Conservation (phyloP, 2,888 invertebrate species). For the Acronicta psi region DNA sequence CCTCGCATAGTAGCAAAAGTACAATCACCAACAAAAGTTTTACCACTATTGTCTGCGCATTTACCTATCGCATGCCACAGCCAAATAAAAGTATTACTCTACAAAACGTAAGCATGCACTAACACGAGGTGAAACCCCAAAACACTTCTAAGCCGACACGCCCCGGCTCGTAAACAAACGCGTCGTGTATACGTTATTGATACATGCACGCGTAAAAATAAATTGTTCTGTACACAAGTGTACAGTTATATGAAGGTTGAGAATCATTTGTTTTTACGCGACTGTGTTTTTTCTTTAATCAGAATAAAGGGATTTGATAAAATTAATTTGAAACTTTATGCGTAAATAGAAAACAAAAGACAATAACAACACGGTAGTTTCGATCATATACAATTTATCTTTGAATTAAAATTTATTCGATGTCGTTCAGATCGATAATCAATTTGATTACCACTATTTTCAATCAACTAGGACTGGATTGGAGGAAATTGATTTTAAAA, state of each 20-base stretch:
- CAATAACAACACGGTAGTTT: too few species aligned
- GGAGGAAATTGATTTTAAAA: constrained; percentile 14
- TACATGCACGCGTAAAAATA: constrained; percentile 66
- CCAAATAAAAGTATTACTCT: constrained; percentile 23
- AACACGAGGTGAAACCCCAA: constrained; percentile 32
- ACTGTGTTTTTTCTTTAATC: constrained; percentile 28
- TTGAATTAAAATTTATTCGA: too few species aligned
- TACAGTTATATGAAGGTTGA: constrained; percentile 22
- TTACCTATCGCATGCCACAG: constrained; percentile 34
- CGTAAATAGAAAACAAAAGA: too few species aligned
- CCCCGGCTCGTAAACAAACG: constrained; percentile 52
- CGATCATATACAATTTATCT: too few species aligned
- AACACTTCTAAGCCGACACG: constrained; percentile 38
- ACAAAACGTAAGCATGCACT: constrained; percentile 36
- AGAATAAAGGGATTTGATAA: constrained; percentile 24
- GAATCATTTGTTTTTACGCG: constrained; percentile 31
- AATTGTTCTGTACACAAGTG: constrained; percentile 62
- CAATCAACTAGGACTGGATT: too few species aligned
- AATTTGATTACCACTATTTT: too few species aligned
- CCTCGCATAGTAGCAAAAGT: not conserved
- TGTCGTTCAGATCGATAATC: too few species aligned
- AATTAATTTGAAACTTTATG: too few species aligned
- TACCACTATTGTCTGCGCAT: constrained; percentile 5
- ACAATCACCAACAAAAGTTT: constrained; percentile 4
- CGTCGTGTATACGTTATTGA: constrained; percentile 62